Percentiles rank a stretch among this genome's conserved stretches.
These are phyloP conservation scores for Turritopsis dohrnii DNA, from an alignment of 30 jellyfish, hydroid and myxozoan species.

Conservation along the genomic window DNA sequence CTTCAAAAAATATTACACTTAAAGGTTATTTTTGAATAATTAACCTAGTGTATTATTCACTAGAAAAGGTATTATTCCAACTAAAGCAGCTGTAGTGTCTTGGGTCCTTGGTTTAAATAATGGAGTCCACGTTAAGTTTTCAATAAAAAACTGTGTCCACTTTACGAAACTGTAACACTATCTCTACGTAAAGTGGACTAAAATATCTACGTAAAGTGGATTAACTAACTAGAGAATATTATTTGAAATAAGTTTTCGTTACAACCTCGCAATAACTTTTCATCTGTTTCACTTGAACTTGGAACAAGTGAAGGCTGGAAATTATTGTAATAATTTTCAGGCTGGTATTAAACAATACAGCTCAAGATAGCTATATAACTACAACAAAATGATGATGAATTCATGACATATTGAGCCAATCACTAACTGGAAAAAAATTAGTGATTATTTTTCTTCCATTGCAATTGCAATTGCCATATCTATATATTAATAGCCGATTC, in stretches of 20 bases:
- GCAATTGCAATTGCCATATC: not conserved
- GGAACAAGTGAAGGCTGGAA: not conserved
- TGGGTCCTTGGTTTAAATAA: not conserved
- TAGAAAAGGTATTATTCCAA: not conserved
- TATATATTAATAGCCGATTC: too few relatives aligned
- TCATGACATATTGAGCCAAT: not conserved
- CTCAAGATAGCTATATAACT: not conserved
- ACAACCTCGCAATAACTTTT: not conserved
- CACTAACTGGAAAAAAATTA: not conserved
- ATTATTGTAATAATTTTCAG: not conserved
- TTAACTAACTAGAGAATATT: not conserved
- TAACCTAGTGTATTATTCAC: not conserved
- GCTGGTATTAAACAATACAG: not conserved
- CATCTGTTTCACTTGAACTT: not conserved
- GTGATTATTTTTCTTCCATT: not conserved
- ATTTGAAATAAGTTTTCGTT: not conserved
- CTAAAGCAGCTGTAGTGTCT: not conserved
- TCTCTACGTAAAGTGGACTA: not conserved
- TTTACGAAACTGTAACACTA: not conserved
- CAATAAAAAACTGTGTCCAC: not conserved
- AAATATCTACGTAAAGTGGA: not conserved
- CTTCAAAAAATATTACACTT: not conserved
- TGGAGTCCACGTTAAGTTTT: not conserved
- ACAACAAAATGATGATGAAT: not conserved
- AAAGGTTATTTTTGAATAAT: not conserved